These are phyloP conservation scores for Trichogramma evanescens DNA, from an alignment of 2,888 invertebrate species.

Conservation along the genomic window DNA sequence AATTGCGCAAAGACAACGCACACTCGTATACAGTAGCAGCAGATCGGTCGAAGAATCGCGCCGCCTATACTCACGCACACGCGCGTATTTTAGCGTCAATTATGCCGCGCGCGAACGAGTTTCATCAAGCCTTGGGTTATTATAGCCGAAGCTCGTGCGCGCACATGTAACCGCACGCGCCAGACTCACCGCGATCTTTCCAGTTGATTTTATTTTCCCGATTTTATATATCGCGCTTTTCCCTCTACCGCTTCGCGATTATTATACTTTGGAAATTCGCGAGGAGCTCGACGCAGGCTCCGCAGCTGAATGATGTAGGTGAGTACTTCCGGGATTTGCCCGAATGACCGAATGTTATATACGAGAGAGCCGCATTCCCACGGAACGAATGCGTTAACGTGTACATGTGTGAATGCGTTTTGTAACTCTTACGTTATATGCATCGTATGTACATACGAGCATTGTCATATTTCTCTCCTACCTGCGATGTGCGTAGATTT, in stretches of 20 bases:
- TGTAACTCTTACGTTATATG: slow-evolving; percentile 24
- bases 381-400: slow-evolving; percentile 23
- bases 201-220: slow-evolving; percentile 29
- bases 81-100: slow-evolving; percentile 33
- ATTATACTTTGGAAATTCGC: background rate
- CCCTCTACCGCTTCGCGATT: background rate
- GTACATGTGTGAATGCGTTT: slow-evolving; percentile 22
- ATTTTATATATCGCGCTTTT: slow-evolving; percentile 24
- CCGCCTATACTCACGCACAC: background rate
- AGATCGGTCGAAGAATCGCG: too few species aligned
- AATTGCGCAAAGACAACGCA: too few species aligned
- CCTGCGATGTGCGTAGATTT: slow-evolving; percentile 29
- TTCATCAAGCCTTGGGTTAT: slow-evolving; percentile 34
- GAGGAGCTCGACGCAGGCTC: too few species aligned
- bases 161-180: too few species aligned
- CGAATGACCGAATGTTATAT: too few species aligned
- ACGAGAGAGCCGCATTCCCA: slow-evolving; percentile 29
- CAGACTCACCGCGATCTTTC: too few species aligned
- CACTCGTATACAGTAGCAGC: too few species aligned
- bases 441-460: background rate
- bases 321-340: too few species aligned
- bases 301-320: too few species aligned
- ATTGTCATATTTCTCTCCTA: slow-evolving; percentile 23
- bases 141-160: slow-evolving; percentile 24
- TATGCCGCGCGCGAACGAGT: slow-evolving; percentile 34